Percentiles rank a stretch among this genome's conserved stretches.
phyloP scores from a whole-genome alignment of 1,140 invertebrate species.

The Trichonephila clavata region DNA sequence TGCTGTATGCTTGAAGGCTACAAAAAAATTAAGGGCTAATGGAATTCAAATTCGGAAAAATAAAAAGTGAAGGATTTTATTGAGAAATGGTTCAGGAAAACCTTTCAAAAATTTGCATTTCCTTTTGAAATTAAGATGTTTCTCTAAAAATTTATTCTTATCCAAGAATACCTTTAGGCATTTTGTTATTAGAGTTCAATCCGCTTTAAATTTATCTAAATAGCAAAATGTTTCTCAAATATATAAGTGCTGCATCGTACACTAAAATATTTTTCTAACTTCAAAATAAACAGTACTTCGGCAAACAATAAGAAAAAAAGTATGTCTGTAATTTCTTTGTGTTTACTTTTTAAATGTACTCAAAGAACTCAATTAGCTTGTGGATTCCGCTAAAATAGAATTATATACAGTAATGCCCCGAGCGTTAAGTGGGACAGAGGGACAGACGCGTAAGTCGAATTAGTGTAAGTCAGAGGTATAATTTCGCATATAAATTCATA shows the following conservation, averaged over 20 bases:
- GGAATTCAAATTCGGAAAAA: constrained; percentile 20
- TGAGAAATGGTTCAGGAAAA: constrained; percentile 9
- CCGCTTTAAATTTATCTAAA: neutral
- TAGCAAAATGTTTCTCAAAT: neutral
- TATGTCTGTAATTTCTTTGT: too few relatives aligned
- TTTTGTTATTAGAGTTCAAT: neutral
- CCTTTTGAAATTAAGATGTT: constrained; percentile 28
- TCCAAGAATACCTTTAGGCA: neutral
- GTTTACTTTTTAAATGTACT: too few relatives aligned
- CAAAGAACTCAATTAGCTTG: too few relatives aligned
- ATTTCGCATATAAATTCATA: too few relatives aligned
- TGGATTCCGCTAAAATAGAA: too few relatives aligned
- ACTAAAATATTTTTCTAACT: too few relatives aligned
- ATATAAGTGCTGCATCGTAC: neutral
- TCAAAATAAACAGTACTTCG: too few relatives aligned
- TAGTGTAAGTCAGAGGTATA: too few relatives aligned
- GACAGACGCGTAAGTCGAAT: too few relatives aligned
- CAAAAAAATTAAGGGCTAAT: neutral
- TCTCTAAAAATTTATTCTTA: neutral
- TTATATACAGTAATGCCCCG: too few relatives aligned
- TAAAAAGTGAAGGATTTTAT: constrained; percentile 46
- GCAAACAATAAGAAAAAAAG: too few relatives aligned
- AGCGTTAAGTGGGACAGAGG: too few relatives aligned
- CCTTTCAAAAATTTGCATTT: constrained; percentile 47
- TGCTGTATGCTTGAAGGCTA: neutral